Evolutionary conservation across 2,797 vertebrate species (phyloP), one percentile per base, ranked within the genome.

Genomic region (Dendrocincla tyrannina): DNA sequence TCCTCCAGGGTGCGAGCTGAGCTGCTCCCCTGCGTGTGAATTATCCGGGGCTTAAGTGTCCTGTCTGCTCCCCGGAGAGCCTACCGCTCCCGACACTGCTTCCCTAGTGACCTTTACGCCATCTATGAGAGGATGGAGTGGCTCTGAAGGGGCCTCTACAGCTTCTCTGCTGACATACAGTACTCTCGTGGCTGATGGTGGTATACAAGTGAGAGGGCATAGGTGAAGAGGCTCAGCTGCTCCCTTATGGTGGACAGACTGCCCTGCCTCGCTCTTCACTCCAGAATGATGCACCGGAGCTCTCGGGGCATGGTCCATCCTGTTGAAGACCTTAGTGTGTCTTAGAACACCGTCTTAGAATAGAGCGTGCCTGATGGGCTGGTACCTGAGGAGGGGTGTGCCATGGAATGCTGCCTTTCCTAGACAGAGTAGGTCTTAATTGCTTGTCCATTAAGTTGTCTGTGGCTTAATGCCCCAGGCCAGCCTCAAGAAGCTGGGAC

Each of bases 11-110:
- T 13, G 27, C 17, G 5, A n/a, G 41, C 16, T 10, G 28, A 19
- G 27, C 30, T 27, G 52, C 13, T 46, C 19, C 19, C 7, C 22
- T 18, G 25, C 9, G 17, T 19, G 59, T 24, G 35, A 2, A 6
- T 27, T 27, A 2, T 0, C 22, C 2, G 11, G 10, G 20, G 3
- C 13, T 1, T 25, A 1, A 20, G 9, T 20, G 47, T 17, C n/a
- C 14, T 22, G 37, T 16, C 30, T 16, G 8, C 15, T 35, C 5
- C 47, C 8, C 13, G 24, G 33, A 58, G 63, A 35, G 13, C 32
- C 18, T 11, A 0, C 12, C 1, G 7, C 47, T 50, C 18, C 10
- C 17, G 16, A 0, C 13, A 0, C 7, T 2, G 33, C 47, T 49
- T 66, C 13, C 11, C 49, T 3, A 1, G 30, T 32, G n/a, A 13